Conservation (phyloP, 2,888 invertebrate species). For the Eledone cirrhosa region DNA sequence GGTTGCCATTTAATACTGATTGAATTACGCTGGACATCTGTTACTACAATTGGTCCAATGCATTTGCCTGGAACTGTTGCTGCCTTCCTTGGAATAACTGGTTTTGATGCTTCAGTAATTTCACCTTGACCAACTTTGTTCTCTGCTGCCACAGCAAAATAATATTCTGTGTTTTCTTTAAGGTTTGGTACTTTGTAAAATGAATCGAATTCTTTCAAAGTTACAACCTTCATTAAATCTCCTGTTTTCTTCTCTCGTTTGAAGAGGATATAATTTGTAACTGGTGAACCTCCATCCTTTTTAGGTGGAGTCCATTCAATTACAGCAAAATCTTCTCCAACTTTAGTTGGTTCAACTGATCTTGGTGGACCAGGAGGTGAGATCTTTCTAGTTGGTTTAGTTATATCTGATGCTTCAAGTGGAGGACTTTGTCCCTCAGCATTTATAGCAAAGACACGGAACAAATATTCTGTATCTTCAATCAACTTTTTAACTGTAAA, state of each 20-base stretch:
- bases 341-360: slow-evolving; percentile 40
- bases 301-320: slow-evolving; percentile 62
- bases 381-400: slow-evolving; percentile 39
- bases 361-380: slow-evolving; percentile 61
- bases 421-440: slow-evolving; percentile 85
- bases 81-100: slow-evolving; percentile 35
- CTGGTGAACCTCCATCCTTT: slow-evolving; percentile 55
- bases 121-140: slow-evolving; percentile 85
- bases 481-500: slow-evolving; percentile 73
- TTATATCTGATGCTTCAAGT: slow-evolving; percentile 39
- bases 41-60: slow-evolving; percentile 46
- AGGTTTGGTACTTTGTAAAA: slow-evolving; percentile 43
- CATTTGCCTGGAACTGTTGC: slow-evolving; percentile 41
- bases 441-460: slow-evolving; percentile 86
- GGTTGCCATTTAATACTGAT: slow-evolving; percentile 51
- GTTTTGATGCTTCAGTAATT: slow-evolving; percentile 33
- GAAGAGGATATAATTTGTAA: slow-evolving; percentile 46
- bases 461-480: slow-evolving; percentile 83
- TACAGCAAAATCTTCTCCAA: slow-evolving; percentile 38
- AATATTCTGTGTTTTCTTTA: slow-evolving; percentile 72
- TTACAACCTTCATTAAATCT: slow-evolving; percentile 35
- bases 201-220: slow-evolving; percentile 34
- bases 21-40: slow-evolving; percentile 46
- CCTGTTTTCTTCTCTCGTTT: slow-evolving; percentile 34
- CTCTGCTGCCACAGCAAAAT: slow-evolving; percentile 84